A percentile compares a stretch with the other conserved stretches of the same genome.
Conservation (phyloP, 2,797 vertebrate species). For the Fringilla coelebs region DNA sequence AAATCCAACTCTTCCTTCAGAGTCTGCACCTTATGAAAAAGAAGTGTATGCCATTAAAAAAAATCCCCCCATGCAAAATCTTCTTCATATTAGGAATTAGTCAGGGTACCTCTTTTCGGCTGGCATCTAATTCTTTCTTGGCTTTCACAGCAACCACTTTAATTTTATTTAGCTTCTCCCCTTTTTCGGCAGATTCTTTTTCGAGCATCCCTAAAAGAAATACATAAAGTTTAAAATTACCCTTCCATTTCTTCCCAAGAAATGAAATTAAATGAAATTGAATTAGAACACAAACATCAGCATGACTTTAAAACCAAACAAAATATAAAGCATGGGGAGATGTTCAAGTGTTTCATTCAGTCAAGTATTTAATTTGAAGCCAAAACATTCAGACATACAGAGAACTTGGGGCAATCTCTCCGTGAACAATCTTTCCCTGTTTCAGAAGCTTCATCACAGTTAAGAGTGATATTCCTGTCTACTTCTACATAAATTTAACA, state of each 20-base stretch:
- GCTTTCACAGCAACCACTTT: constrained; percentile 95
- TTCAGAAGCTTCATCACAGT: not conserved
- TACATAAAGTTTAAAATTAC: not conserved
- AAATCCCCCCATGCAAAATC: not conserved
- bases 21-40: constrained; percentile 63
- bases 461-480: not conserved
- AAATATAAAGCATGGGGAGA: not conserved
- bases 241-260: not conserved
- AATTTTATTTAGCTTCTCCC: constrained; percentile 91
- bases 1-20: constrained; percentile 83
- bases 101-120: constrained; percentile 87
- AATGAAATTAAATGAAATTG: not conserved
- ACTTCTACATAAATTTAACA: not conserved
- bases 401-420: not conserved
- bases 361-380: not conserved
- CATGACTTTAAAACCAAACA: not conserved
- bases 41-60: not conserved
- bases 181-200: constrained; percentile 85
- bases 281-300: not conserved
- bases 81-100: not conserved
- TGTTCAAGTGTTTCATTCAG: not conserved
- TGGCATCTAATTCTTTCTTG: constrained; percentile 90
- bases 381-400: not conserved
- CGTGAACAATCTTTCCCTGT: not conserved
- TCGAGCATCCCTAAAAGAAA: constrained; percentile 75